Evolutionary conservation across 2,797 vertebrate species (phyloP), one percentile per base, ranked within the genome.

Genomic region (Xerus rutilus): DNA sequence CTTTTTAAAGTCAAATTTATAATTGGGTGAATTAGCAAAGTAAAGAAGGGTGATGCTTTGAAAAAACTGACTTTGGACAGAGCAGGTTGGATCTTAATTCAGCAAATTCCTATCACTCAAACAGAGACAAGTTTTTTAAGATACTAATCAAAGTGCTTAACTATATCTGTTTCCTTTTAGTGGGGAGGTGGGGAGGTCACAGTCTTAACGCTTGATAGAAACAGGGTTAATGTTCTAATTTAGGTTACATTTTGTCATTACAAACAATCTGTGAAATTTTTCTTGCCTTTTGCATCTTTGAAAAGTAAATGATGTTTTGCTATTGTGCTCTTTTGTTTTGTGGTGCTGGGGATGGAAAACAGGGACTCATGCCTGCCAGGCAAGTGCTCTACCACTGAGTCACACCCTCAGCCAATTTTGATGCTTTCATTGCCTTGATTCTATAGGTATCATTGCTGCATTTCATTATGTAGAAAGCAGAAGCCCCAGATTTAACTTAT

Each of bases 401-500:
- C 57, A 59, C 57, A 59, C 57, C 7, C 5, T 21, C 57, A 21
- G 57, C 57, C 57, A 7, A 8, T 21, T 59, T 59, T 85, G 64
- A 39, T 94, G 47, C 15, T 70, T 84, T 87, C 74, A 12, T 45
- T 43, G 28, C 43, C 52, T 59, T 86, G 7, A 45, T 25, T 52
- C 70, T 47, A 76, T 54, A 35, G 69, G 17, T 64, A 39, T 72
- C 49, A 3, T 47, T 69, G 35, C 43, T 59, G 1, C 25, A 39
- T 91, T 92, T 95, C n/a, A 39, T 90, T 64, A 49, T 52, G 43
- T 82, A 79, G 43, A 69, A 90, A 81, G 62, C 64, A 64, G 11
- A 39, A 43, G 30, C 49, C 67, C 35, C 21, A 13, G 35, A 45
- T 77, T 45, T 86, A 47, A 78, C 4, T 54, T 35, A 62, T 62